These are phyloP conservation scores for Elmis aenea DNA, from an alignment of 2,888 invertebrate genomes.

Conservation along the genomic window DNA sequence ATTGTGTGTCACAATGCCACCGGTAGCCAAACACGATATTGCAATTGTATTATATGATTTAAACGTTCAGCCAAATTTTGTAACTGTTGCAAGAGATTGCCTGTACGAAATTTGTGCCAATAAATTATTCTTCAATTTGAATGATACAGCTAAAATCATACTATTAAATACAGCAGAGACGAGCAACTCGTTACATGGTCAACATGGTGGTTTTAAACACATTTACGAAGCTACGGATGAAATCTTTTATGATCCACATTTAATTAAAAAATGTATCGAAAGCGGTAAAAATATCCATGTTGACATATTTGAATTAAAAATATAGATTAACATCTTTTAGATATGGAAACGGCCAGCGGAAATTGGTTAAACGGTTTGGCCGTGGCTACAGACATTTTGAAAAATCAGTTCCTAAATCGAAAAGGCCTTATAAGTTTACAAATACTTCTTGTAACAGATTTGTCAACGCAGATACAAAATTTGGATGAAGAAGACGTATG, in stretches of 20 bases:
- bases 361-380: constrained; percentile 13
- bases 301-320: no score
- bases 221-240: constrained; percentile 8
- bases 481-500: constrained; percentile 6
- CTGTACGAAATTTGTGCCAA: constrained; percentile 12
- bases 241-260: constrained; percentile 7
- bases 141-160: constrained; percentile 10
- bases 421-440: constrained; percentile 10
- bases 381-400: constrained; percentile 8
- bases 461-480: neutral
- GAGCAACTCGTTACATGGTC: constrained; percentile 2
- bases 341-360: constrained; percentile 7
- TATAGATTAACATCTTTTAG: constrained; percentile 8
- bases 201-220: constrained; percentile 6
- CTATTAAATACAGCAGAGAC: constrained; percentile 8
- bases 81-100: constrained; percentile 6
- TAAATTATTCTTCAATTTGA: constrained; percentile 12
- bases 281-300: constrained; percentile 4
- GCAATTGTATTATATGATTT: constrained; percentile 14
- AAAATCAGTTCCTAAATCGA: neutral
- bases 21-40: constrained; percentile 9
- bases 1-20: no score
- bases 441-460: constrained; percentile 12
- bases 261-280: constrained; percentile 5
- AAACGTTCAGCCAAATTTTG: constrained; percentile 8